Conservation (phyloP, 2,888 invertebrate genomes). For the Acanthococcus lagerstroemiae region DNA sequence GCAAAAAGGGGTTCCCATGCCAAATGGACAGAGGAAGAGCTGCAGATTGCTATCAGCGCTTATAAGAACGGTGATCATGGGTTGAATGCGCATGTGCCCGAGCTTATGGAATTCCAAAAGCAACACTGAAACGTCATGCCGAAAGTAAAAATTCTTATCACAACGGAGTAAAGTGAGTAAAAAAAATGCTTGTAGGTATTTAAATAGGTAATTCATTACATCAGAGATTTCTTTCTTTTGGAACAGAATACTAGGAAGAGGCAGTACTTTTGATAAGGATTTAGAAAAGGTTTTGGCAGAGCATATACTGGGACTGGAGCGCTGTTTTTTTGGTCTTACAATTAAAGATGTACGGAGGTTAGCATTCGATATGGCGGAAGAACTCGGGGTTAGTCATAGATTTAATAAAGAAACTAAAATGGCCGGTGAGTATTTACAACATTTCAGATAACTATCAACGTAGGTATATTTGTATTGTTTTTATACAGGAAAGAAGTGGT, state of each 20-base stretch:
- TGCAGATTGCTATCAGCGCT: no score
- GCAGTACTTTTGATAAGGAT: neutral
- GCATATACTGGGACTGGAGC: conserved; percentile 2
- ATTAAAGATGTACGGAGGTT: conserved; percentile 1
- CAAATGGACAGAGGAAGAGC: neutral
- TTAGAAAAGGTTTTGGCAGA: no score
- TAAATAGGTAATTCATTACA: no score
- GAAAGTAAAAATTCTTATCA: neutral
- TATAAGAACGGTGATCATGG: neutral
- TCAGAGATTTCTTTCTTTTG: neutral
- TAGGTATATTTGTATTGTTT: no score
- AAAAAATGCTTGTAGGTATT: neutral
- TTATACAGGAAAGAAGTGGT: no score
- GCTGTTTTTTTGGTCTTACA: neutral
- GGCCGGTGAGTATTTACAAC: neutral
- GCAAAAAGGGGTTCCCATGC: neutral
- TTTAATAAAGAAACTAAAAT: neutral
- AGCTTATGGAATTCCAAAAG: no score
- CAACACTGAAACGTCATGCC: no score
- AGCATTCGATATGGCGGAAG: conserved; percentile 1
- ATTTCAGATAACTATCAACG: no score
- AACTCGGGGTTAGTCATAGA: neutral
- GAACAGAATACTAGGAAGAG: neutral
- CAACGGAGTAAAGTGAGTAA: neutral
- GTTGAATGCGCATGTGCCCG: neutral